phyloP scores from a whole-genome alignment of 2,888 invertebrate species.

The Agrilus cyanescens region DNA sequence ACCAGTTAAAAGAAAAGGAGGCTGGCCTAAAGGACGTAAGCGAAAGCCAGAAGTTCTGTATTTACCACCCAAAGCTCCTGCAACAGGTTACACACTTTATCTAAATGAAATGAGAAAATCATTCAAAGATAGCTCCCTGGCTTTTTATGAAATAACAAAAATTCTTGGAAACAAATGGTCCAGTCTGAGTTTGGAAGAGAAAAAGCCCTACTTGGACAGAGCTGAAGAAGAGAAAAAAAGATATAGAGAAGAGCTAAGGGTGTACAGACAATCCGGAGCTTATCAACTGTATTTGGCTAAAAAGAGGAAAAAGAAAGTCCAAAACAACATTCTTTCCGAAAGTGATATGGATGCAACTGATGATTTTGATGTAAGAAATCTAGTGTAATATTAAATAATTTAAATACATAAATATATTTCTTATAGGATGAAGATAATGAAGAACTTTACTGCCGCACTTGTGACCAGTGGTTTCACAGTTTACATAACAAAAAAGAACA shows the following conservation, averaged over 20 bases:
- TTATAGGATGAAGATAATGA: constrained; percentile 43
- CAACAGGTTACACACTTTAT: constrained; percentile 45
- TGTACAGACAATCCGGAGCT: constrained; percentile 43
- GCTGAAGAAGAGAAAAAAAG: constrained; percentile 45
- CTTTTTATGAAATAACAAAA: constrained; percentile 46
- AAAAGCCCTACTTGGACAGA: constrained; percentile 41
- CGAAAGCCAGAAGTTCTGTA: constrained; percentile 40
- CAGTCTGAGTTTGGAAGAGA: constrained; percentile 39
- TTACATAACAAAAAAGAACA: constrained; percentile 47
- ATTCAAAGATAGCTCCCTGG: constrained; percentile 38
- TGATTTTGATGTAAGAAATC: constrained; percentile 37
- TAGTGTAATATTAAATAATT: not conserved
- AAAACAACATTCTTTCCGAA: constrained; percentile 31
- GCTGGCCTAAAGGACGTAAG: constrained; percentile 50
- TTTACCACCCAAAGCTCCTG: constrained; percentile 44
- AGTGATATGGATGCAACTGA: constrained; percentile 42
- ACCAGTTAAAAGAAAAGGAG: constrained; percentile 39
- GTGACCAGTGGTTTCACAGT: constrained; percentile 46
- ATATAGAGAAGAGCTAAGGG: constrained; percentile 43
- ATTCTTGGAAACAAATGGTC: constrained; percentile 46
- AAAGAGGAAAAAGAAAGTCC: constrained; percentile 35
- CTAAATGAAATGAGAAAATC: constrained; percentile 42
- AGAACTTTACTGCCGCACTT: constrained; percentile 44
- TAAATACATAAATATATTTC: constrained; percentile 4
- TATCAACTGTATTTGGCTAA: constrained; percentile 41